Percentiles rank a stretch among this genome's conserved stretches.
These are phyloP conservation scores for Meghimatium bilineatum DNA, from an alignment of 2,888 invertebrate genomes.

Conservation along the genomic window DNA sequence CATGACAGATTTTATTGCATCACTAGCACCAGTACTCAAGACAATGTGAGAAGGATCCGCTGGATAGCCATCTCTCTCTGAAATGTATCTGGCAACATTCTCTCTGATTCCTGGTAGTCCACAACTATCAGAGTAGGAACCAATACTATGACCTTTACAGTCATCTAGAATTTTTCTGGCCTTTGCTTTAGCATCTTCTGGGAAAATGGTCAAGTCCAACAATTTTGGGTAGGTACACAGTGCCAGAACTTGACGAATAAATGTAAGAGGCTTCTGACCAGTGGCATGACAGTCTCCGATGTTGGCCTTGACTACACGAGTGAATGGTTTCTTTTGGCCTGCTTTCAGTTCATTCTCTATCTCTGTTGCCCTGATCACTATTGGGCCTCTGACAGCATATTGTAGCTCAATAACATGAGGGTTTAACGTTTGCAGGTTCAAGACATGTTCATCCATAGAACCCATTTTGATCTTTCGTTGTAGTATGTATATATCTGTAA, in stretches of 20 bases:
- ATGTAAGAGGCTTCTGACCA: slow-evolving; percentile 96
- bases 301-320: slow-evolving; percentile 94
- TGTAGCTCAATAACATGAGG: slow-evolving; percentile 93
- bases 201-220: slow-evolving; percentile 84
- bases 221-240: slow-evolving; percentile 75
- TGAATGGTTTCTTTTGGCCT: slow-evolving; percentile 85
- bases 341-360: slow-evolving; percentile 88
- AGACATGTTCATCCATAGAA: slow-evolving; percentile 55
- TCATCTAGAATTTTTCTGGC: slow-evolving; percentile 83
- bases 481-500: background rate
- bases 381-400: slow-evolving; percentile 93
- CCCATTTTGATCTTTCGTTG: slow-evolving; percentile 27
- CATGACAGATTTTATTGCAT: slow-evolving; percentile 90
- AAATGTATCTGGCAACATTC: slow-evolving; percentile 91
- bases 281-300: slow-evolving; percentile 99
- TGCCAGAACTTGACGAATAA: slow-evolving; percentile 85
- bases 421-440: slow-evolving; percentile 88
- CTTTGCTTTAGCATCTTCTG: slow-evolving; percentile 87
- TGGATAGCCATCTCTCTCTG: slow-evolving; percentile 85
- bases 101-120: slow-evolving; percentile 93
- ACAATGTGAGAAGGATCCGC: slow-evolving; percentile 87
- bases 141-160: slow-evolving; percentile 88
- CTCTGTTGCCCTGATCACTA: slow-evolving; percentile 83
- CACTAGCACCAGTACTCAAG: slow-evolving; percentile 92
- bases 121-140: slow-evolving; percentile 82